Percentiles rank a stretch among this genome's conserved stretches.
Conservation (phyloP, 2,113 vertebrate genomes). For the Pterocles gutturalis region DNA sequence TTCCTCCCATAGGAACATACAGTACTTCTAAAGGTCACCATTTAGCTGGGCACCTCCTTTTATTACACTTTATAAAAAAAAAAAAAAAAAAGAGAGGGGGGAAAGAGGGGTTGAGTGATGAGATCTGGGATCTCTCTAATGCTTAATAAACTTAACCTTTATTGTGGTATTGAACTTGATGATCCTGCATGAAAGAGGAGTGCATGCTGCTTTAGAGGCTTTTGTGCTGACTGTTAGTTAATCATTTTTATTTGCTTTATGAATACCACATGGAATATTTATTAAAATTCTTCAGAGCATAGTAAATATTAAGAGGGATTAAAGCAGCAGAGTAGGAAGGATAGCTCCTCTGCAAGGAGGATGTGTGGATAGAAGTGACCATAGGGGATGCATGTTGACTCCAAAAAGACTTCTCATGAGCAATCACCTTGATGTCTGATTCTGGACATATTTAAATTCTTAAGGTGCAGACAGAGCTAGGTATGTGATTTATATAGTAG, state of each 20-base stretch:
- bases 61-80: background rate
- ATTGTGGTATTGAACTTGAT: conserved; percentile 40
- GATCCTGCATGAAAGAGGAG: conserved; percentile 61
- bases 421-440: background rate
- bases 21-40: conserved; percentile 34
- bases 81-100: background rate
- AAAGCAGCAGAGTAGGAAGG: background rate
- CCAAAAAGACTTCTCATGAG: background rate
- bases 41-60: conserved; percentile 27
- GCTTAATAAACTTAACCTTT: conserved; percentile 71
- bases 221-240: conserved; percentile 60
- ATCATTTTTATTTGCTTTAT: conserved; percentile 57
- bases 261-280: conserved; percentile 16
- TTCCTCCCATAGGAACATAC: background rate
- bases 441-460: background rate
- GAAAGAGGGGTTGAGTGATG: background rate
- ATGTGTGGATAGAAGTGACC: background rate
- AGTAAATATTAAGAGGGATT: conserved; percentile 29
- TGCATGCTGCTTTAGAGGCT: conserved; percentile 7
- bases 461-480: background rate
- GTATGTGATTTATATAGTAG: background rate
- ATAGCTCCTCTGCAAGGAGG: background rate
- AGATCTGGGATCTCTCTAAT: conserved; percentile 44
- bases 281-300: conserved; percentile 46
- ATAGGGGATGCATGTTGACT: background rate